Conservation (phyloP, 2,113 vertebrate genomes). For the chimpanzee (Pan troglodytes) region NHGRI_mPanTro3-v2.1_pri NC_072408.2:45752001-45752500, state of each 20-base stretch:
- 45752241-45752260: not conserved
- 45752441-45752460: no score
- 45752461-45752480: no score
- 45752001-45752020: constrained; percentile 91
- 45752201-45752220: not conserved
- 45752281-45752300: not conserved
- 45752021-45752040: constrained; percentile 81
- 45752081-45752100: not conserved
- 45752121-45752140: not conserved
- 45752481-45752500: no score
- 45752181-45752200: not conserved
- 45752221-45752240: not conserved
- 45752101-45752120: not conserved
- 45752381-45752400: no score
- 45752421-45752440: no score
- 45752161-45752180: not conserved
- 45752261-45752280: not conserved
- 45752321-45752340: not conserved
- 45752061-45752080: not conserved
- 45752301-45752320: not conserved
- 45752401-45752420: no score
- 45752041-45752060: constrained; percentile 23
- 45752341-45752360: not conserved
- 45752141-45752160: not conserved
- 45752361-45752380: no score